A percentile compares a stretch with the other conserved stretches of the same genome.
Conservation (phyloP, 2,888 invertebrate genomes). For the Mesoligia furuncula region DNA sequence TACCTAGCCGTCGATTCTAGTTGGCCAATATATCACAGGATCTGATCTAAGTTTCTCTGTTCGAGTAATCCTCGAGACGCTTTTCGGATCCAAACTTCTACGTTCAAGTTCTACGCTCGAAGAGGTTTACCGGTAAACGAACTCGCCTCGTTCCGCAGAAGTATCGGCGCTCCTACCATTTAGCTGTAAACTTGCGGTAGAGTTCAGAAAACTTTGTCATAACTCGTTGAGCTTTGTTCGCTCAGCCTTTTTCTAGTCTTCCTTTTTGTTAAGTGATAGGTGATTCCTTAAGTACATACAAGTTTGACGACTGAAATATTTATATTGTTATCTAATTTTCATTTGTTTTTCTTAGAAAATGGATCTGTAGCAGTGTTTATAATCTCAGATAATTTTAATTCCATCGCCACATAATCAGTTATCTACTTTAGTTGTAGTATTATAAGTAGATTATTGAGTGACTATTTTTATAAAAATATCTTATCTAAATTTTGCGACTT, state of each 20-base stretch:
- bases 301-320: not conserved
- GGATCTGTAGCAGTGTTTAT: not conserved
- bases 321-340: not conserved
- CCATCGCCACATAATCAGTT: no score
- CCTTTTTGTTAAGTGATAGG: not conserved
- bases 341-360: not conserved
- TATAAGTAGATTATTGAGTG: no score
- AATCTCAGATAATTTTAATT: no score
- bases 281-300: not conserved
- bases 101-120: constrained; percentile 52
- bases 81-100: constrained; percentile 50
- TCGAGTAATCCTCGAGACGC: constrained; percentile 57
- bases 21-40: constrained; percentile 49
- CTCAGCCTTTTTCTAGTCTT: constrained; percentile 13
- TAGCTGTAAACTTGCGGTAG: constrained; percentile 32
- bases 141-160: constrained; percentile 33
- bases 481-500: no score
- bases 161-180: constrained; percentile 40
- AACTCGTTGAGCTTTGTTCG: constrained; percentile 3
- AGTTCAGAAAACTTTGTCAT: constrained; percentile 34
- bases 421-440: no score
- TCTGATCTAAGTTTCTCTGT: constrained; percentile 69
- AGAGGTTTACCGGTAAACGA: constrained; percentile 58
- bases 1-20: not conserved
- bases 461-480: no score